phyloP scores from a whole-genome alignment of 2,797 vertebrate genomes.

The Sphenodon punctatus region DNA sequence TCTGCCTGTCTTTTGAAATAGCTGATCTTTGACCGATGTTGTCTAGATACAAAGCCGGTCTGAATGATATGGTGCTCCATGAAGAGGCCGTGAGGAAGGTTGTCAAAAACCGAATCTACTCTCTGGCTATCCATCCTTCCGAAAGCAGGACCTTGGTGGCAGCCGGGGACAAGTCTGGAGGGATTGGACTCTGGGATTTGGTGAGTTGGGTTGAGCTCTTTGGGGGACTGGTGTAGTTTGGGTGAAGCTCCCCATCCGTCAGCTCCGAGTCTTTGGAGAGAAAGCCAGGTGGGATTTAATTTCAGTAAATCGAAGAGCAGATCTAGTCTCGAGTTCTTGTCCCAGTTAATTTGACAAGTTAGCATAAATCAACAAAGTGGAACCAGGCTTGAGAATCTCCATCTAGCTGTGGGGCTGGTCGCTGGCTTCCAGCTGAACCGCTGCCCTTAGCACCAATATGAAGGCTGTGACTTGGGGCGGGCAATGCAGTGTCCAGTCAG shows the following conservation, averaged over 20 bases:
- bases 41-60: constrained; percentile 77
- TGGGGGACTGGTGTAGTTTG: too few species aligned
- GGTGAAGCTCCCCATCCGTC: neutral
- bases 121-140: constrained; percentile 86
- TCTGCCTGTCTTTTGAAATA: neutral
- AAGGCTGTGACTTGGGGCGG: too few species aligned
- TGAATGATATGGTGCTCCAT: constrained; percentile 77
- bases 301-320: too few species aligned
- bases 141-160: constrained; percentile 81
- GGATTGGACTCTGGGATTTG: constrained; percentile 87
- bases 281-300: neutral
- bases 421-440: too few species aligned
- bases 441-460: too few species aligned
- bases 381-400: too few species aligned
- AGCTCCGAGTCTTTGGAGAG: neutral
- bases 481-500: too few species aligned
- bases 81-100: constrained; percentile 80
- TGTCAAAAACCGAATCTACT: constrained; percentile 77
- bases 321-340: too few species aligned
- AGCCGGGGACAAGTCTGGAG: constrained; percentile 83
- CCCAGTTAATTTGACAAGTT: too few species aligned
- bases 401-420: too few species aligned
- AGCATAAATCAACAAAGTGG: too few species aligned
- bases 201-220: too few species aligned
- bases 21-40: neutral